phyloP scores from a whole-genome alignment of 2,113 vertebrate genomes.

The Theristicus caerulescens region DNA sequence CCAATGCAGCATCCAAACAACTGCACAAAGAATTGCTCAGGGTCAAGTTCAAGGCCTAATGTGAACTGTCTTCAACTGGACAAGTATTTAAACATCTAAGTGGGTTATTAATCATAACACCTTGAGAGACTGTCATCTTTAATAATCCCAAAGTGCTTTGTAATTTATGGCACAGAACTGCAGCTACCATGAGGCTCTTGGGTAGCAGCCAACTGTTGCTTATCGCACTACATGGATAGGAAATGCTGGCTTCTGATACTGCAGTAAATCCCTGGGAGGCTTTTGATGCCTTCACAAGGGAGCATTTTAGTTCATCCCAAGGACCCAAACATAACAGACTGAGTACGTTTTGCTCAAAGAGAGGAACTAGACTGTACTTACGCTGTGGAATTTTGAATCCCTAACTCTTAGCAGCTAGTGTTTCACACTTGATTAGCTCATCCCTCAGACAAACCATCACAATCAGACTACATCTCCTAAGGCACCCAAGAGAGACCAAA shows the following conservation, averaged over 20 bases:
- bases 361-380: neutral
- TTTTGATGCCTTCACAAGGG: neutral
- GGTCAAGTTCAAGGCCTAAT: neutral
- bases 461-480: neutral
- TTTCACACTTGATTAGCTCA: neutral
- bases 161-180: neutral
- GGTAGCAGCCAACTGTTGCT: constrained; percentile 36
- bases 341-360: neutral
- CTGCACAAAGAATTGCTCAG: neutral
- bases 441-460: neutral
- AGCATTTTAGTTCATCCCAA: neutral
- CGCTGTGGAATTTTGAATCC: neutral
- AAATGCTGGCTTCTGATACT: neutral
- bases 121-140: neutral
- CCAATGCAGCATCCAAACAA: neutral
- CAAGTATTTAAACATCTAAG: constrained; percentile 23
- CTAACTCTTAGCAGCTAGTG: neutral
- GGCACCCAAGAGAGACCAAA: neutral
- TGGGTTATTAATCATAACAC: neutral
- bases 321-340: neutral
- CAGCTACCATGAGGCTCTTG: neutral
- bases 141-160: constrained; percentile 13
- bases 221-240: neutral
- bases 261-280: neutral
- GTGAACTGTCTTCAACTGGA: neutral